These are phyloP conservation scores for Tenebrio molitor DNA, from an alignment of 1,140 invertebrate species.

Conservation along the genomic window DNA sequence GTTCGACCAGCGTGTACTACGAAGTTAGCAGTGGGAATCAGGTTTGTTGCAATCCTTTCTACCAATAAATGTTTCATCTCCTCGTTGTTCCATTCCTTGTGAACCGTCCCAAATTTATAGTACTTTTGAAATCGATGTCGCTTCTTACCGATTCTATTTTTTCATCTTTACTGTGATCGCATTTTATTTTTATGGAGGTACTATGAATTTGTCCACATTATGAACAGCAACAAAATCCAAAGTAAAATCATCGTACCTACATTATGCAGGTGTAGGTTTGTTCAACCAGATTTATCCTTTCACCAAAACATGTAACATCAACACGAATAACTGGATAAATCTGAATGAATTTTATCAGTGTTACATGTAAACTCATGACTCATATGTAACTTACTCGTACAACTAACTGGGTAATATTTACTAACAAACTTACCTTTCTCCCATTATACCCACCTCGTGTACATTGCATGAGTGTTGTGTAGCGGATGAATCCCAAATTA, in stretches of 20 bases:
- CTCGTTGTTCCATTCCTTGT: not conserved
- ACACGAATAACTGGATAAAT: slow-evolving; percentile 6
- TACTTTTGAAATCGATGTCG: not conserved
- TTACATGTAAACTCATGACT: not conserved
- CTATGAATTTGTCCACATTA: slow-evolving; percentile 11
- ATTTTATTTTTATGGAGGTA: slow-evolving; percentile 5
- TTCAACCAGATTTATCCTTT: slow-evolving; percentile 28
- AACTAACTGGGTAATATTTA: slow-evolving; percentile 9
- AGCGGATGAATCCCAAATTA: not conserved
- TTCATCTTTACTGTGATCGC: not conserved
- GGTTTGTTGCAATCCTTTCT: slow-evolving; percentile 66
- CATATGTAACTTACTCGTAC: not conserved
- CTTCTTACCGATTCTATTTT: slow-evolving; percentile 2
- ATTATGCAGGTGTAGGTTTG: slow-evolving; percentile 11
- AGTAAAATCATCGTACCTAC: too few relatives aligned
- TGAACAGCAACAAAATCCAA: too few relatives aligned
- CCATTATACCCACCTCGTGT: slow-evolving; percentile 37
- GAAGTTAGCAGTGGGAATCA: slow-evolving; percentile 63
- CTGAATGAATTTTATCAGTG: slow-evolving; percentile 16
- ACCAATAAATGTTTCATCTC: slow-evolving; percentile 53
- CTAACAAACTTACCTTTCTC: slow-evolving; percentile 38
- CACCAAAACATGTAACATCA: too few relatives aligned
- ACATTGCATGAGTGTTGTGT: slow-evolving; percentile 13
- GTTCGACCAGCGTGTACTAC: slow-evolving; percentile 63
- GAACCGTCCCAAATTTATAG: slow-evolving; percentile 14